Percentiles rank a stretch among this genome's conserved stretches.
phyloP scores from a whole-genome alignment of 2,113 vertebrate species.

The Phalacrocorax brasilianus region DNA sequence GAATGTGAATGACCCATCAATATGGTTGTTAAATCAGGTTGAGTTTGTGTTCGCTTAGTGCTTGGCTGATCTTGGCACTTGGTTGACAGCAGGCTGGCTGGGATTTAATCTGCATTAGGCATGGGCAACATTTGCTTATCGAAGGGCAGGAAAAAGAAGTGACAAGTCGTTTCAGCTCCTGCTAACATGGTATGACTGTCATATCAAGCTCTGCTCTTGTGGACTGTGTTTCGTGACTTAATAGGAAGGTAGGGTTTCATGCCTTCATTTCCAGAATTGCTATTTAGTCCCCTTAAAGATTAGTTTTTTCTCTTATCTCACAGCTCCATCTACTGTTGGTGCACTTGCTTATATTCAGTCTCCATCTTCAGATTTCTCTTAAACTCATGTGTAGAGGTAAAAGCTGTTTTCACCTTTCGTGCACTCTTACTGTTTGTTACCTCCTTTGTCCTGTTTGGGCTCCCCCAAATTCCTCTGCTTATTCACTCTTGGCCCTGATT shows the following conservation, averaged over 20 bases:
- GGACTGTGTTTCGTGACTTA: neutral
- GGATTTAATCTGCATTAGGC: neutral
- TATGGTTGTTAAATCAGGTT: neutral
- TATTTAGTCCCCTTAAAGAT: neutral
- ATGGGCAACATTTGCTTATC: neutral
- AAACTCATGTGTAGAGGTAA: neutral
- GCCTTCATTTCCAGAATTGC: neutral
- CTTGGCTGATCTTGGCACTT: neutral
- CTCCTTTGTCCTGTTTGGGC: neutral
- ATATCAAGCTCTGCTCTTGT: neutral
- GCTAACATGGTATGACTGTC: neutral
- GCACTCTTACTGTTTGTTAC: neutral
- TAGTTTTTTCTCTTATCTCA: neutral
- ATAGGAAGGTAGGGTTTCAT: neutral
- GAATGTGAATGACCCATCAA: neutral
- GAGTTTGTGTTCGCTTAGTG: neutral
- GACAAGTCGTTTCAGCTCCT: neutral
- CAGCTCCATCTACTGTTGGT: slow-evolving; percentile 1
- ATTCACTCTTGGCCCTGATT: neutral
- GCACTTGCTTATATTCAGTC: neutral
- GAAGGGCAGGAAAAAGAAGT: neutral
- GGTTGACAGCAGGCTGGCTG: neutral
- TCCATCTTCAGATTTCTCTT: neutral
- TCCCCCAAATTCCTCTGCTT: neutral
- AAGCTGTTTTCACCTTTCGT: neutral